Conservation (phyloP, 1,140 invertebrate genomes). For the Drosophila melanica region DNA sequence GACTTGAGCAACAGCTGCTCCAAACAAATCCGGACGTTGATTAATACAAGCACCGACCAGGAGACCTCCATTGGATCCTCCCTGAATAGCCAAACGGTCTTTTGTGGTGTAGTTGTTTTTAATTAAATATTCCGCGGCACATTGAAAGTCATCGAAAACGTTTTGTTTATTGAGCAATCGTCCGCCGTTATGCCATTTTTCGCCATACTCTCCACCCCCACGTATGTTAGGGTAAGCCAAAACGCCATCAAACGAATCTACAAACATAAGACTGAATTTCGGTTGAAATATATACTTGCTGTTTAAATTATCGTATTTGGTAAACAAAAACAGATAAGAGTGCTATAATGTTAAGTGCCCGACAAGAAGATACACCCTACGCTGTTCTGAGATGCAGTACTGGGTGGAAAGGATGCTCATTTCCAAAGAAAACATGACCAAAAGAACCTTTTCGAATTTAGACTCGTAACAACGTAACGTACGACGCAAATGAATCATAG, state of each 20-base stretch:
- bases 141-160: conserved; percentile 98
- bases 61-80: conserved; percentile 98
- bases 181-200: conserved; percentile 98
- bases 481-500: too few relatives aligned
- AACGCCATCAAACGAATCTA: conserved; percentile 95
- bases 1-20: conserved; percentile 95
- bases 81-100: conserved; percentile 93
- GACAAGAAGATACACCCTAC: too few relatives aligned
- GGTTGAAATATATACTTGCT: neutral
- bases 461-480: too few relatives aligned
- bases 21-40: conserved; percentile 97
- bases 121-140: conserved; percentile 96
- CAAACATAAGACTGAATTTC: conserved; percentile 89
- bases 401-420: too few relatives aligned
- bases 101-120: conserved; percentile 91
- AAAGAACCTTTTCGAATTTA: too few relatives aligned
- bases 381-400: too few relatives aligned
- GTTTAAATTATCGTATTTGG: too few relatives aligned
- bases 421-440: too few relatives aligned
- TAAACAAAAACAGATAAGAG: too few relatives aligned
- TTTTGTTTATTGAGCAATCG: conserved; percentile 98
- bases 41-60: conserved; percentile 96
- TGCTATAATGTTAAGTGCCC: too few relatives aligned
- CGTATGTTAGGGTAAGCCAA: conserved; percentile 97
- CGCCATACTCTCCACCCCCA: conserved; percentile 99